These are phyloP conservation scores for Rhinichthys klamathensis DNA, from an alignment of 2,113 vertebrate genomes.

Conservation along the genomic window DNA sequence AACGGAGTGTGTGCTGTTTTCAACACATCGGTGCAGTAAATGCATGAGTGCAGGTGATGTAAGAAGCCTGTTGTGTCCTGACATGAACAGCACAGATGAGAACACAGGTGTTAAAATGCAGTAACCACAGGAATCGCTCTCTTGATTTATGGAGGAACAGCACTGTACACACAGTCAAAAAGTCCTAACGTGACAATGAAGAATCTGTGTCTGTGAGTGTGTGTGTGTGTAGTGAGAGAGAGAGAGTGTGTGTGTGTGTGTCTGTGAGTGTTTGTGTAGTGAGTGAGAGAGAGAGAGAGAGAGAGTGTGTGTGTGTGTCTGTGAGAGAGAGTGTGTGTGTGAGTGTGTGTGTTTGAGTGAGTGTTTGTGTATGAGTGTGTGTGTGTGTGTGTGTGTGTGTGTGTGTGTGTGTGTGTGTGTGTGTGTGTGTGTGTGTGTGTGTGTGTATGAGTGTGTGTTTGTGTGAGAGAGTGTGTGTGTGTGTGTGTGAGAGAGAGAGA, in stretches of 20 bases:
- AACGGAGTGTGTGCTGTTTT: slow-evolving; percentile 7
- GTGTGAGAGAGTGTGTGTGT: too few relatives aligned
- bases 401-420: too few relatives aligned
- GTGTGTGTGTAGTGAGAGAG: neutral
- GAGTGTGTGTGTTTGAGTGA: too few relatives aligned
- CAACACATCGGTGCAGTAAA: slow-evolving; percentile 27
- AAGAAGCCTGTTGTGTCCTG: slow-evolving; percentile 33
- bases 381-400: neutral
- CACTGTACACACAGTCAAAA: neutral
- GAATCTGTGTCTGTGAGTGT: neutral
- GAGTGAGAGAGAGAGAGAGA: neutral
- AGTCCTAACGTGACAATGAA: neutral
- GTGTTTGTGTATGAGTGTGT: neutral
- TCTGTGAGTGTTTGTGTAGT: too few relatives aligned
- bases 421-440: neutral
- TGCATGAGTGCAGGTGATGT: slow-evolving; percentile 45
- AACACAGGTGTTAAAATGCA: slow-evolving; percentile 39
- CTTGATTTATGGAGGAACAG: slow-evolving; percentile 50
- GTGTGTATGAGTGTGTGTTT: neutral
- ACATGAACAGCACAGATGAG: slow-evolving; percentile 35
- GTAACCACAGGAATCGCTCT: slow-evolving; percentile 45
- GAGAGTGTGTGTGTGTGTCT: neutral
- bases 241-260: neutral
- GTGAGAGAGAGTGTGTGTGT: too few relatives aligned
- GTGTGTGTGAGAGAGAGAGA: too few relatives aligned